Percentiles rank a stretch among this genome's conserved stretches.
These are phyloP conservation scores for Bombus impatiens DNA, from an alignment of 1,140 invertebrate species.

Conservation along the genomic window DNA sequence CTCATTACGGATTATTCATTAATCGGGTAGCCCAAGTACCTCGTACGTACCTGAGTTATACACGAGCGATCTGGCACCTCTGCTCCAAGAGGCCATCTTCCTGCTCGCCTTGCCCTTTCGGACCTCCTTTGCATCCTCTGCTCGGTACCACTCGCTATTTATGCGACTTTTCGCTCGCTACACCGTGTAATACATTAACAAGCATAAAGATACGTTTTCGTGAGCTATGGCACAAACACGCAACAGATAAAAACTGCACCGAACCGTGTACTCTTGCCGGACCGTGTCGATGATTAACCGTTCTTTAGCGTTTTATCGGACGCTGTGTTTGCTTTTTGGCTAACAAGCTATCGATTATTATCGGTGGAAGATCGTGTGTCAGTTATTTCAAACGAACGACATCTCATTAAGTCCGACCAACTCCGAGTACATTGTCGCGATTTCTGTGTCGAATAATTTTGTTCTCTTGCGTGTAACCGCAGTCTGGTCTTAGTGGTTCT, in stretches of 20 bases:
- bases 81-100: neutral
- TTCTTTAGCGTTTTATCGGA: no score
- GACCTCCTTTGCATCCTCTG: neutral
- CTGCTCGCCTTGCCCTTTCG: neutral
- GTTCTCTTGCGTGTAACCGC: fast-evolving
- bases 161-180: conserved; percentile 8
- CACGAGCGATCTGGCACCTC: conserved; percentile 48
- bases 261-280: neutral
- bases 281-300: neutral
- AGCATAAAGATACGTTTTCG: conserved; percentile 10
- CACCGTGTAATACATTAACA: conserved; percentile 42
- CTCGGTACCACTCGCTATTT: conserved; percentile 21
- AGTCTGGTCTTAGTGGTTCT: no score
- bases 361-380: no score
- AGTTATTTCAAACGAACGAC: no score
- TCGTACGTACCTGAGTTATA: conserved; percentile 48
- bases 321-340: no score
- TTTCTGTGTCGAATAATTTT: no score
- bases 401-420: no score
- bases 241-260: no score
- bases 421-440: no score
- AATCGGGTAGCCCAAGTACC: conserved; percentile 64
- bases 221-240: conserved; percentile 6
- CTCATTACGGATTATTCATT: conserved; percentile 79
- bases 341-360: no score